Evolutionary conservation across 2,113 vertebrate species (phyloP).

Genomic region (Podocnemis expansa): DNA sequence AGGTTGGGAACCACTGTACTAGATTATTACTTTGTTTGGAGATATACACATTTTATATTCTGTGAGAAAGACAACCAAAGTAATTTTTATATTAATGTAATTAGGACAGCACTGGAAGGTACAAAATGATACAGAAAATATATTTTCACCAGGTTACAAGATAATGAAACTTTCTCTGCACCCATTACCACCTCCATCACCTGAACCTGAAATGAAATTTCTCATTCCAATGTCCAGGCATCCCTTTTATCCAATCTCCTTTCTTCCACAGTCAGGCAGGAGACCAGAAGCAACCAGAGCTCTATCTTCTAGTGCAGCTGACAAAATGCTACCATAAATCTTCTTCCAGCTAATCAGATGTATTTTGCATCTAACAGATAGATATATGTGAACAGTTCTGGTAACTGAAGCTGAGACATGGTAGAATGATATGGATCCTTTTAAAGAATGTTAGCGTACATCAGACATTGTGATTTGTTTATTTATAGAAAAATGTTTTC

Average conservation of each 20-base stretch:
- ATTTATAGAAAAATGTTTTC: background rate
- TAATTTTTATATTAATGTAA: background rate
- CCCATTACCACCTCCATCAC: background rate
- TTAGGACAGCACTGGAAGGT: background rate
- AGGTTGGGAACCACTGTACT: too few species aligned
- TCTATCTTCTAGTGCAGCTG: background rate
- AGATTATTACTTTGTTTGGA: background rate
- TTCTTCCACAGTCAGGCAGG: background rate
- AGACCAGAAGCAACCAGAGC: background rate
- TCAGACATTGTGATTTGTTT: background rate
- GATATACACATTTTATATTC: background rate
- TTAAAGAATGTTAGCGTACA: background rate
- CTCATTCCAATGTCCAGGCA: rapidly evolving
- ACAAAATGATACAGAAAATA: background rate
- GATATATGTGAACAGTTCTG: background rate
- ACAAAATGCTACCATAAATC: background rate
- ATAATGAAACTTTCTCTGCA: background rate
- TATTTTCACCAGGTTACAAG: background rate
- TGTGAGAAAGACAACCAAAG: background rate
- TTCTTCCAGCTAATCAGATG: background rate
- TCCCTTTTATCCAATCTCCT: background rate
- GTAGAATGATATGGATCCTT: background rate
- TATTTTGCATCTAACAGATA: background rate
- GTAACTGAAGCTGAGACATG: background rate
- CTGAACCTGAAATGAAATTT: rapidly evolving